Evolutionary conservation across 1,140 invertebrate species (phyloP).

Genomic region (Drosophila santomea): DNA sequence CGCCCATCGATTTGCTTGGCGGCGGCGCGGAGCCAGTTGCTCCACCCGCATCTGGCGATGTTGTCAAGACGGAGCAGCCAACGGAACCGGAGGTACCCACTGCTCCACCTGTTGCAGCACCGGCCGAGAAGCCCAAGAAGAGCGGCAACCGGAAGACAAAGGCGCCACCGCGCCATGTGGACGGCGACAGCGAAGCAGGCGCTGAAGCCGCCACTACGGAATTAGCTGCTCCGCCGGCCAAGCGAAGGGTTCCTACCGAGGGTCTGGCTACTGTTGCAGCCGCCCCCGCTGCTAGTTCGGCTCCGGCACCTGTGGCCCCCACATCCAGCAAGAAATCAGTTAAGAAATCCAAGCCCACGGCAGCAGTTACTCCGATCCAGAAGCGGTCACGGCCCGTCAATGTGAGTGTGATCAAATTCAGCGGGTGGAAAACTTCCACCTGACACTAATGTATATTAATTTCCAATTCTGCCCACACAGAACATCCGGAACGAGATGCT

Average conservation of each 20-base stretch:
- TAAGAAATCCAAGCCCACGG: constrained; percentile 68
- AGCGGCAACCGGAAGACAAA: constrained; percentile 90
- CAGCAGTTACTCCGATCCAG: constrained; percentile 69
- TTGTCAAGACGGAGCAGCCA: constrained; percentile 1
- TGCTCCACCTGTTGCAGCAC: background rate
- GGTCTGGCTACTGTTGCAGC: constrained; percentile 22
- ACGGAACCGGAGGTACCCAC: background rate
- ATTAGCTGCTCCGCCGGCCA: constrained; percentile 44
- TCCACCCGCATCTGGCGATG: background rate
- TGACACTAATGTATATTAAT: background rate
- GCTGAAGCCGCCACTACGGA: constrained; percentile 6
- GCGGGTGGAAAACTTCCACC: background rate
- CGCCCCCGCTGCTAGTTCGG: background rate
- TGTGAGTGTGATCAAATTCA: constrained; percentile 29
- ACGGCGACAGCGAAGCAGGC: constrained; percentile 55
- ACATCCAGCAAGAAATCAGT: constrained; percentile 43
- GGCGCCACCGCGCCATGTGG: constrained; percentile 87
- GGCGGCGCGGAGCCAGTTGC: constrained; percentile 5
- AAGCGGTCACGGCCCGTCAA: constrained; percentile 47
- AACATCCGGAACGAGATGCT: constrained; percentile 84
- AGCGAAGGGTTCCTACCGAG: constrained; percentile 58
- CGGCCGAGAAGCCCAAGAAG: constrained; percentile 28
- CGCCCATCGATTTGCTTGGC: constrained; percentile 76
- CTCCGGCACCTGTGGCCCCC: background rate
- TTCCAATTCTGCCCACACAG: constrained; percentile 1